Percentiles rank a stretch among this genome's conserved stretches.
These are phyloP conservation scores for Athrips mouffetella DNA, from an alignment of 2,888 invertebrate species.

Conservation along the genomic window DNA sequence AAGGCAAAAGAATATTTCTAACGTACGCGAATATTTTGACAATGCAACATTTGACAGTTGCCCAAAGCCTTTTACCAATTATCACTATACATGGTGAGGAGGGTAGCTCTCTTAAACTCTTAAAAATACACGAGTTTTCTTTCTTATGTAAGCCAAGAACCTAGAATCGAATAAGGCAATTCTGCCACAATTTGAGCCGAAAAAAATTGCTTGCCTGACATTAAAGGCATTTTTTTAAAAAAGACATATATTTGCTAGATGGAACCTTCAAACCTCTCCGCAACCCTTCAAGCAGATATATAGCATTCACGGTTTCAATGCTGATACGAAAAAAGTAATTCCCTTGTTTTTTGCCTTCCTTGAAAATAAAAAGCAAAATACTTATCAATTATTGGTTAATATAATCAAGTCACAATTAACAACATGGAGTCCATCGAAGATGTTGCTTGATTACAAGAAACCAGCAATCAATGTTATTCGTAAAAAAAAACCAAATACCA, in stretches of 20 bases:
- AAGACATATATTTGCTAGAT: slow-evolving; percentile 1
- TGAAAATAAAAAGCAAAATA: slow-evolving; percentile 3
- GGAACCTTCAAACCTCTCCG: not conserved
- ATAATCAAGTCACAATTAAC: slow-evolving; percentile 6
- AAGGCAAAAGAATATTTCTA: too few relatives aligned
- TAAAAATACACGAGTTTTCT: too few relatives aligned
- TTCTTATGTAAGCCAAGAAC: too few relatives aligned
- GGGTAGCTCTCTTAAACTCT: too few relatives aligned
- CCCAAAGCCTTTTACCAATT: too few relatives aligned
- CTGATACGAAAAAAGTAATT: not conserved
- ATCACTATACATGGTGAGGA: too few relatives aligned
- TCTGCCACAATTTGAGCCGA: too few relatives aligned
- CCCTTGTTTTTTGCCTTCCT: not conserved
- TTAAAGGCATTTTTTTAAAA: not conserved
- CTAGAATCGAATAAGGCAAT: too few relatives aligned
- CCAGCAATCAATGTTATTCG: slow-evolving; percentile 11
- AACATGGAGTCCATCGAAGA: slow-evolving; percentile 9
- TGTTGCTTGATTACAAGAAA: slow-evolving; percentile 12
- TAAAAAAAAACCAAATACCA: slow-evolving; percentile 6
- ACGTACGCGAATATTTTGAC: too few relatives aligned
- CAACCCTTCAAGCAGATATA: not conserved
- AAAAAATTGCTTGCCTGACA: not conserved
- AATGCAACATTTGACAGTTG: too few relatives aligned
- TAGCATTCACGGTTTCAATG: slow-evolving; percentile 1
- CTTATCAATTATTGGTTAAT: slow-evolving; percentile 9